Conservation (phyloP, 2,113 vertebrate species). For the Prinia subflava region DNA sequence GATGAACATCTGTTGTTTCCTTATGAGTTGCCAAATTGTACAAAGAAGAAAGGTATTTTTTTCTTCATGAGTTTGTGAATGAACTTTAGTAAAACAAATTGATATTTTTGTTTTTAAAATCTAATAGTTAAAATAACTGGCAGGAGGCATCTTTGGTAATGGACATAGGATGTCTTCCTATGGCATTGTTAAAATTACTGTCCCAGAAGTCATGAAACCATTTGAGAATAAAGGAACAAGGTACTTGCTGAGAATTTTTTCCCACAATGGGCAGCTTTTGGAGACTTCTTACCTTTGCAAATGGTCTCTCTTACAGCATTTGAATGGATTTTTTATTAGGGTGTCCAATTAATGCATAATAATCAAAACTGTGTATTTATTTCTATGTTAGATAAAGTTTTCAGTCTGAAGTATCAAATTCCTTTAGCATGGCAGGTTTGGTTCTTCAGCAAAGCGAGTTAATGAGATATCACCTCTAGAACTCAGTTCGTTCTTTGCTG, state of each 20-base stretch:
- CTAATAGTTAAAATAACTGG: neutral
- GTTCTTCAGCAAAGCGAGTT: neutral
- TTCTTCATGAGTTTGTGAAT: neutral
- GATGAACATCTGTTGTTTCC: neutral
- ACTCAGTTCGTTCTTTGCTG: neutral
- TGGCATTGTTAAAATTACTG: neutral
- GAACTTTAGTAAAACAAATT: neutral
- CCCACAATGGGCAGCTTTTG: neutral
- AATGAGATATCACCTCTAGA: neutral
- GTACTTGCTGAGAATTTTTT: neutral
- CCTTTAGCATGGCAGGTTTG: neutral
- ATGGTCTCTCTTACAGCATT: neutral
- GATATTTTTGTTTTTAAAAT: neutral
- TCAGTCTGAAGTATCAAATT: neutral
- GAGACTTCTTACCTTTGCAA: neutral
- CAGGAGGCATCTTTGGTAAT: neutral
- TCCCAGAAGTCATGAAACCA: neutral
- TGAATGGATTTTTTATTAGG: neutral
- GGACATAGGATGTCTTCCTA: neutral
- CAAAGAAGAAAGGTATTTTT: neutral
- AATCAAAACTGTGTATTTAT: neutral
- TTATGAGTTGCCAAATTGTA: neutral
- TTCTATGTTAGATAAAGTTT: neutral
- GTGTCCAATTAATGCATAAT: neutral
- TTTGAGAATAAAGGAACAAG: neutral